Base-by-base conservation (phyloP, 1,140 invertebrate genomes). In the Oedothorax gibbosus region DNA sequence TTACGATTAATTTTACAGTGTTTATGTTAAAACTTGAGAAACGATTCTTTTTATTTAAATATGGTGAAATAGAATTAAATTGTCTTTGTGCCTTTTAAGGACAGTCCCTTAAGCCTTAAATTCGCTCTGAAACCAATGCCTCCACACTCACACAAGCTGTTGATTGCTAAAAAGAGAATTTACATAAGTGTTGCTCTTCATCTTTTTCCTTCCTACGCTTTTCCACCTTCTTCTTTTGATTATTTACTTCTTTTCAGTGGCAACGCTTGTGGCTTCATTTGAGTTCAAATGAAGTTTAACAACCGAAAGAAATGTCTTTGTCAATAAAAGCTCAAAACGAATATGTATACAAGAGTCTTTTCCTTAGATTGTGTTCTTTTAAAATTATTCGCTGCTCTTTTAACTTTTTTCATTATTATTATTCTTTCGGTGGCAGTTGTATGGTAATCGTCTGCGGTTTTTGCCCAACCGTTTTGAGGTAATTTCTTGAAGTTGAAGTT, bases 261-360 rank as follows among this genome's bases (percentile, higher is more conserved):
- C 72, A 75, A 20, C 75, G 80, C 80, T 82, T 82, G 68, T 82
- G 80, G 80, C 80, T 82, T 82, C 80, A 82, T 82, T 82, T 82
- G 80, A 73, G 49, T 21, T 53, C 69, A 82, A 82, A 82, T 82
- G 80, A 82, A 82, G 80, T 82, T 82, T 82, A 84, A 84, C 71
- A 84, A 68, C 51, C 81, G 81, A 84, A 76, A 84, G 81, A 84
- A 84, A 84, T 66, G 72, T 62, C 14, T 66, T 84, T 84, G 71
- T 66, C 81, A 84, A 84, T 84, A 84, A 84, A 76, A 76, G 81
- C 81, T 60, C 81, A 75, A 75, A 75, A n/a, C 81, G 80, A 62
- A 56, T 64, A 68, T 77, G 53, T 14, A 65, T 54, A 57, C 49
- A 53, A 18, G 57, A 9, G 18, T 6, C 69, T 50, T 21, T 49